Evolutionary conservation across 2,797 vertebrate species (phyloP).

Genomic region (Sebastes hubbsi): DNA sequence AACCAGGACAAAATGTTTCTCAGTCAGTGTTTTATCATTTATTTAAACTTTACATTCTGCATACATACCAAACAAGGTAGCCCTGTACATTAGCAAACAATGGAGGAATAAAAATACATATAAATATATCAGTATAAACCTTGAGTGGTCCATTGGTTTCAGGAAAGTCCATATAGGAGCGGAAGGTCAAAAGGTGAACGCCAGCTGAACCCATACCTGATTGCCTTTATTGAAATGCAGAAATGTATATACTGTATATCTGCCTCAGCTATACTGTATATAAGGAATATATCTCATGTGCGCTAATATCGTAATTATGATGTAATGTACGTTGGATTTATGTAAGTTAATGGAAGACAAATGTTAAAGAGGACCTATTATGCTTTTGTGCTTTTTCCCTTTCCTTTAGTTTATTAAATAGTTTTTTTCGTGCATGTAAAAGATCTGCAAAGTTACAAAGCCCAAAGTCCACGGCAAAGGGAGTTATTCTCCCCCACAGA

Average conservation of each 20-base stretch:
- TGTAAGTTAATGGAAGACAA: neutral
- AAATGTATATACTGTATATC: neutral
- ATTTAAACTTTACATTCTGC: constrained; percentile 29
- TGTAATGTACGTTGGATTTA: neutral
- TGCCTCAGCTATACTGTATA: neutral
- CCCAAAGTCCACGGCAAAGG: no score
- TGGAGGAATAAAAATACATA: constrained; percentile 39
- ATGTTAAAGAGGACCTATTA: neutral
- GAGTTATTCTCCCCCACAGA: no score
- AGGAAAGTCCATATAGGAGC: constrained; percentile 19
- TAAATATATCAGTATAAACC: constrained; percentile 41
- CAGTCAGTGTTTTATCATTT: constrained; percentile 19
- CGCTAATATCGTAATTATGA: neutral
- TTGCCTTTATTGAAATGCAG: neutral
- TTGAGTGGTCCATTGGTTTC: constrained; percentile 31
- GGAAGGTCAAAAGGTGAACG: constrained; percentile 4
- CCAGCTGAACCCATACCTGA: neutral
- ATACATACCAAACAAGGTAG: constrained; percentile 5
- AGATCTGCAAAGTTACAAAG: no score
- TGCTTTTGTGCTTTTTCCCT: no score
- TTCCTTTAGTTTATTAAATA: no score
- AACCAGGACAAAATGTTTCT: neutral
- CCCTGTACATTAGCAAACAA: constrained; percentile 26
- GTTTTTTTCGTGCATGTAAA: no score
- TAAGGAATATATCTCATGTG: neutral